phyloP scores from a whole-genome alignment of 2,113 vertebrate species.

The Sardina pilchardus region DNA sequence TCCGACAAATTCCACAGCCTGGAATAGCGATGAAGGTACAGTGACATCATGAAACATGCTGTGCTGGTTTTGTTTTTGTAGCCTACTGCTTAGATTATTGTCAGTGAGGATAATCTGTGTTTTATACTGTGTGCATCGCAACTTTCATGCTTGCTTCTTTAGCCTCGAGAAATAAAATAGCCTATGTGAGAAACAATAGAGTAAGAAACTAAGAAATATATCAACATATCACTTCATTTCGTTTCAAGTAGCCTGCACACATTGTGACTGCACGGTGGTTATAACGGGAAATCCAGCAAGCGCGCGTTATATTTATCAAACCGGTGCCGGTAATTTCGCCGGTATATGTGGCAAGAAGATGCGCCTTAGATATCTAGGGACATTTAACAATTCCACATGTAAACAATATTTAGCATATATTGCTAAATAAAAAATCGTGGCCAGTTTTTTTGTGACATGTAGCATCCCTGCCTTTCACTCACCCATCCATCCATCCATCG shows the following conservation, averaged over 20 bases:
- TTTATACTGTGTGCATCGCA: background rate
- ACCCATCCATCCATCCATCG: slow-evolving; percentile 11
- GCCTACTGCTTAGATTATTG: background rate
- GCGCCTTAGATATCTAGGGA: background rate
- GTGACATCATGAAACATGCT: background rate
- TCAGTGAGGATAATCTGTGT: background rate
- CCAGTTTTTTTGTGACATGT: background rate
- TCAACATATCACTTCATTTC: background rate
- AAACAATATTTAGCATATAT: background rate
- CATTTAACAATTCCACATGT: background rate
- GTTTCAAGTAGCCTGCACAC: background rate
- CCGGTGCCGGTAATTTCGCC: slow-evolving; percentile 5
- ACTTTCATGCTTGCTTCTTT: background rate
- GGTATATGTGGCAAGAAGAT: background rate
- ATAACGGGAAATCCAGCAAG: background rate
- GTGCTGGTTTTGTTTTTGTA: background rate
- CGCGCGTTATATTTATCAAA: background rate
- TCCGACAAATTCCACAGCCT: slow-evolving; percentile 64
- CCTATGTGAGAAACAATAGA: background rate
- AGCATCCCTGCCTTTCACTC: background rate
- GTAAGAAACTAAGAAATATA: background rate
- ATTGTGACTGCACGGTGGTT: background rate
- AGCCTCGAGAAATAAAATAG: background rate
- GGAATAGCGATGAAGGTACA: slow-evolving; percentile 77
- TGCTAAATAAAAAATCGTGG: background rate